Percentiles rank a stretch among this genome's conserved stretches.
Evolutionary conservation across 2,888 invertebrate genomes (phyloP).

Genomic region (Sarcophaga rosellei): DNA sequence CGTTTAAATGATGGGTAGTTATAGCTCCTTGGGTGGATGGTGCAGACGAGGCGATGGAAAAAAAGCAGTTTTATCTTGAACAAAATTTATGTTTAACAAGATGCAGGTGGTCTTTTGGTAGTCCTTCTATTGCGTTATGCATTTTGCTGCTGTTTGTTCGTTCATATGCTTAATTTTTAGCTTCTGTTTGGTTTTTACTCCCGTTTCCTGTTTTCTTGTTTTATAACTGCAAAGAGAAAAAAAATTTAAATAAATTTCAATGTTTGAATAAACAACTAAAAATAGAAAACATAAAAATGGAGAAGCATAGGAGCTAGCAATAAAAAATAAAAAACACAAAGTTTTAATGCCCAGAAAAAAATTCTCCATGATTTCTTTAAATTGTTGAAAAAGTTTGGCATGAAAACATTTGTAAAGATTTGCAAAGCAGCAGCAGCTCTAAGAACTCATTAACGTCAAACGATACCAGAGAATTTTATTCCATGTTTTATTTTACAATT

Average conservation of each 20-base stretch:
- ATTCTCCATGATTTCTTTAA: neutral
- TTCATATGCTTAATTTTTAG: slow-evolving; percentile 29
- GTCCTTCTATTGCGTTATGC: slow-evolving; percentile 32
- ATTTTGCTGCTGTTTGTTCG: slow-evolving; percentile 37
- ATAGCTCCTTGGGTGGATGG: neutral
- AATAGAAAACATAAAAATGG: neutral
- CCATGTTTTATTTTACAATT: no score
- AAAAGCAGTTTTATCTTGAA: slow-evolving; percentile 62
- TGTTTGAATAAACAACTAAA: neutral
- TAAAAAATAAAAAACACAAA: neutral
- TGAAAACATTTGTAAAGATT: slow-evolving; percentile 45
- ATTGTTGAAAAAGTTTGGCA: neutral
- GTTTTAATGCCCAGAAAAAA: neutral
- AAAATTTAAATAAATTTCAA: slow-evolving; percentile 7
- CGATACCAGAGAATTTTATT: neutral
- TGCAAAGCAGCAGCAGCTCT: neutral
- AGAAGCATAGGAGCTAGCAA: neutral
- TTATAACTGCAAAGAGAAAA: slow-evolving; percentile 29
- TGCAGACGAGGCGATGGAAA: neutral
- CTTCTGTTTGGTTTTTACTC: neutral
- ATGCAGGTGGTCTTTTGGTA: slow-evolving; percentile 53
- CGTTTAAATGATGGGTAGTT: neutral
- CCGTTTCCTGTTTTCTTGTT: slow-evolving; percentile 1
- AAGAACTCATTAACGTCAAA: neutral
- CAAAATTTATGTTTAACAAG: slow-evolving; percentile 62